A percentile compares a stretch with the other conserved stretches of the same genome.
phyloP scores from a whole-genome alignment of 2,113 vertebrate species.

The Ageneiosus marmoratus region DNA sequence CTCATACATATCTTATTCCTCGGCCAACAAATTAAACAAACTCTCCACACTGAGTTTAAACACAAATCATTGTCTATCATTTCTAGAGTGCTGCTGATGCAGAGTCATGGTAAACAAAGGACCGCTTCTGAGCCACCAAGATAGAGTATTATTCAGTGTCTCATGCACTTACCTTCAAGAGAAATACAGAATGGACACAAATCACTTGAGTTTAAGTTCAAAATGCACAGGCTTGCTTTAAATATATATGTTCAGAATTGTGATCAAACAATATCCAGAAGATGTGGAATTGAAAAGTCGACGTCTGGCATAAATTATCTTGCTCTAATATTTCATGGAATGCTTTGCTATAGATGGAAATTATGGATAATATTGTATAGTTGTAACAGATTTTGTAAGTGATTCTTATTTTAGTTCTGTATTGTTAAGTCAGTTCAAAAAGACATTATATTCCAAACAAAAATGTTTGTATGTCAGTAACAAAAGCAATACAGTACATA shows the following conservation, averaged over 20 bases:
- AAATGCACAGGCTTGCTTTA: not conserved
- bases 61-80: slow-evolving; percentile 41
- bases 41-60: slow-evolving; percentile 38
- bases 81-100: slow-evolving; percentile 18
- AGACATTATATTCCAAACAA: too few relatives aligned
- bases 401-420: too few relatives aligned
- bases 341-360: not conserved
- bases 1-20: slow-evolving; percentile 43
- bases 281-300: not conserved
- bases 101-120: slow-evolving; percentile 4
- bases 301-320: not conserved
- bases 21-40: slow-evolving; percentile 46
- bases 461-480: too few relatives aligned
- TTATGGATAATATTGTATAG: too few relatives aligned
- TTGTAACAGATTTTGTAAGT: too few relatives aligned
- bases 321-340: not conserved
- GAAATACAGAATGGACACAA: not conserved
- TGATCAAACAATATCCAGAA: not conserved
- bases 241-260: not conserved
- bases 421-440: too few relatives aligned
- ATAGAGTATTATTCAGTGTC: not conserved
- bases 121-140: not conserved
- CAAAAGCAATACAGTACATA: too few relatives aligned
- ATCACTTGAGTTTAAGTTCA: not conserved
- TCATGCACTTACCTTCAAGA: not conserved